These are phyloP conservation scores for Pangasianodon hypophthalmus DNA, from an alignment of 2,113 vertebrate species.

Conservation along the genomic window DNA sequence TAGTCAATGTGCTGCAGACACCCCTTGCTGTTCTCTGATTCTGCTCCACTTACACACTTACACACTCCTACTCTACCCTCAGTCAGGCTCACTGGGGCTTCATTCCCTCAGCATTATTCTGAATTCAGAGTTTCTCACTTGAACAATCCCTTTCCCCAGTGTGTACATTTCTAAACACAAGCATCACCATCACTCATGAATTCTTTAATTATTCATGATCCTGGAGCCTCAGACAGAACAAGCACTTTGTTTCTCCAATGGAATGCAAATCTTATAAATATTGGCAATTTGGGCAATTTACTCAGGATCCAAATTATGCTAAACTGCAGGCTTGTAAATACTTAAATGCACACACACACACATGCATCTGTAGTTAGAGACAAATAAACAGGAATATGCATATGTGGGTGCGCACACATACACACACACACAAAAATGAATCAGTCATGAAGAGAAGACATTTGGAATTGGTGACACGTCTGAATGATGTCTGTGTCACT, in stretches of 20 bases:
- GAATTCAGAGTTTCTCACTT: not conserved
- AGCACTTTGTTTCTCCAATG: constrained; percentile 37
- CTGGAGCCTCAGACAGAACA: constrained; percentile 29
- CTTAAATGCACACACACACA: constrained; percentile 9
- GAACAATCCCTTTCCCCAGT: not conserved
- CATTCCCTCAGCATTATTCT: not conserved
- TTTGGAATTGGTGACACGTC: constrained; percentile 4
- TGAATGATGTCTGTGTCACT: constrained; percentile 40
- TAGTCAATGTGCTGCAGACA: constrained; percentile 25
- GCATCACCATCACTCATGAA: constrained; percentile 5
- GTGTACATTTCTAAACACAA: constrained; percentile 16
- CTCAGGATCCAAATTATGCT: constrained; percentile 44
- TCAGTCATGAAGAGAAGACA: constrained; percentile 39
- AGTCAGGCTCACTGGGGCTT: constrained; percentile 5
- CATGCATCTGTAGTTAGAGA: not conserved
- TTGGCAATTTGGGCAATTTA: constrained; percentile 47
- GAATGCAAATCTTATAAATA: constrained; percentile 54
- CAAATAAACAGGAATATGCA: not conserved
- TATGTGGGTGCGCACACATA: constrained; percentile 56
- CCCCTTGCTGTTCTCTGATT: constrained; percentile 35
- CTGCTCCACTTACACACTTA: constrained; percentile 27
- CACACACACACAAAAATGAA: constrained; percentile 31
- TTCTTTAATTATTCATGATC: constrained; percentile 39
- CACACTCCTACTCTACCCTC: constrained; percentile 10
- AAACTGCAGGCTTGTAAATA: constrained; percentile 56